These are phyloP conservation scores for Eristalis tenax DNA, from an alignment of 2,888 invertebrate species.

Conservation along the genomic window DNA sequence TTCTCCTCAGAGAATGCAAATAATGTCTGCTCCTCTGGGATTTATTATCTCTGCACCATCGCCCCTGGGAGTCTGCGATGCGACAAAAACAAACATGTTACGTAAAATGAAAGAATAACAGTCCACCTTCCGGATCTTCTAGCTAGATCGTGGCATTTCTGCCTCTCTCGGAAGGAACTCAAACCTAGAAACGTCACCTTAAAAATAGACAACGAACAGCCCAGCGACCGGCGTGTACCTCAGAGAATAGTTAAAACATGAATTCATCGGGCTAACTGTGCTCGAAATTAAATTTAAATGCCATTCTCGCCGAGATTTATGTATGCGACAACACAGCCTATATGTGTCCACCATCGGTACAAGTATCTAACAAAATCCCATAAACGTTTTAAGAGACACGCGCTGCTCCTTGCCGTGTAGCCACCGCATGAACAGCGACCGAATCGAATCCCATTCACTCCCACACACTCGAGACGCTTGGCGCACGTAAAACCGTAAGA, in stretches of 20 bases:
- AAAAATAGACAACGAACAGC: conserved; percentile 25
- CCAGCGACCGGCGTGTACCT: not conserved
- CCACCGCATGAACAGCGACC: conserved; percentile 29
- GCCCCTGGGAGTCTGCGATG: not conserved
- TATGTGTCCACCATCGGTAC: conserved; percentile 18
- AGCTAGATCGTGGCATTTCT: not conserved
- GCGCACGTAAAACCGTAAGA: conserved; percentile 4
- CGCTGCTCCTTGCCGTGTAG: conserved; percentile 62
- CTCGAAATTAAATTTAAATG: conserved; percentile 28
- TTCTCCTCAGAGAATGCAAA: not conserved
- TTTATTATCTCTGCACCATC: not conserved
- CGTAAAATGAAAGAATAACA: not conserved
- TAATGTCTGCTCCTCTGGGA: not conserved
- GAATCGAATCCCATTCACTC: conserved; percentile 48
- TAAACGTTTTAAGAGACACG: conserved; percentile 35
- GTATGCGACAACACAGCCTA: conserved; percentile 38
- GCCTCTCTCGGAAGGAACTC: conserved; percentile 13
- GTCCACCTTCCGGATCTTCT: not conserved
- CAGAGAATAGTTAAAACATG: conserved; percentile 12
- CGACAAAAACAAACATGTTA: not conserved
- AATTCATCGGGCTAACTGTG: conserved; percentile 23
- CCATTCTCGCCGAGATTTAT: conserved; percentile 19
- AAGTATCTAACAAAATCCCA: conserved; percentile 32
- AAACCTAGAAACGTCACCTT: not conserved
- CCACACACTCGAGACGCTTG: conserved; percentile 46